These are phyloP conservation scores for Aix galericulata DNA, from an alignment of 2,113 vertebrate genomes.

Conservation along the genomic window DNA sequence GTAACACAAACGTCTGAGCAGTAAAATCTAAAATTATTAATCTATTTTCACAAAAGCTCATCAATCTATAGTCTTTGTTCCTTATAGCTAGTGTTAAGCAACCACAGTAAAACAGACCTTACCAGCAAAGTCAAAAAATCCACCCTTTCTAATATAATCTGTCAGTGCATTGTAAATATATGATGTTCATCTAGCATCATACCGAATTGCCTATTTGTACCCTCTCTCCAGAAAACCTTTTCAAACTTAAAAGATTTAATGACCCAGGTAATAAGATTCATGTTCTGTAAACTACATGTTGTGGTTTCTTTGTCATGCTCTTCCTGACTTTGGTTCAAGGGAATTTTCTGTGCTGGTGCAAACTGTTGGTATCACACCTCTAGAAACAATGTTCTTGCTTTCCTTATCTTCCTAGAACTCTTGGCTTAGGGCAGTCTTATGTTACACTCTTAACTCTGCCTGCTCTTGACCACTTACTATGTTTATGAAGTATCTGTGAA, in stretches of 20 bases:
- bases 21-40: background rate
- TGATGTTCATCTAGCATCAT: background rate
- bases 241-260: background rate
- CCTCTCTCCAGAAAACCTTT: background rate
- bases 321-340: background rate
- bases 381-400: background rate
- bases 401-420: background rate
- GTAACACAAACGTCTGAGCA: background rate
- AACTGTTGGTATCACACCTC: background rate
- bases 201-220: background rate
- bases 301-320: background rate
- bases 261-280: background rate
- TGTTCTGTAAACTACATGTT: background rate
- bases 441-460: background rate
- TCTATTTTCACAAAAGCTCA: background rate
- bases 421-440: background rate
- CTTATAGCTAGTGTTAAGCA: background rate
- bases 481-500: background rate
- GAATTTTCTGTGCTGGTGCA: background rate
- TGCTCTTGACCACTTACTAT: background rate
- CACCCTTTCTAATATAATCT: background rate
- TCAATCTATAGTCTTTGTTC: background rate
- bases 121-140: background rate
- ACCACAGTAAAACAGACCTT: background rate
- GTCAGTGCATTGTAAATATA: background rate